Conservation (phyloP, 1,140 invertebrate genomes). For the Drosophila sturtevanti region DNA sequence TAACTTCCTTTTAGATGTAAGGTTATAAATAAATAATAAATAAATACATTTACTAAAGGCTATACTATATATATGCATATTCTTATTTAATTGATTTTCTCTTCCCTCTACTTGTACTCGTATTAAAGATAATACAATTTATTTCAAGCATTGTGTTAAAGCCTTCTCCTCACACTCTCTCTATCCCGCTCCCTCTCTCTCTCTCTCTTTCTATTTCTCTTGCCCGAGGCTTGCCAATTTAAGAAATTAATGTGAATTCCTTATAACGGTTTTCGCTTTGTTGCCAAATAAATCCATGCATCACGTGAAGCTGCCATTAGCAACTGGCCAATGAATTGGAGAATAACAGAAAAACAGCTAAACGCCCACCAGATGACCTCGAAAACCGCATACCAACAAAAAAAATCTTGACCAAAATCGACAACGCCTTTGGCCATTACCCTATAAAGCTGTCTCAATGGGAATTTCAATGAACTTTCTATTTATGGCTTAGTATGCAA, state of each 20-base stretch:
- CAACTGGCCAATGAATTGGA: conserved; percentile 1
- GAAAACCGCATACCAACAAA: not conserved
- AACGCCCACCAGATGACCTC: conserved; percentile 43
- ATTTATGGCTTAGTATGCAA: not conserved
- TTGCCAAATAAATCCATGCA: conserved; percentile 64
- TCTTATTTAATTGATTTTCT: not conserved
- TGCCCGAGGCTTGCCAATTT: conserved; percentile 53
- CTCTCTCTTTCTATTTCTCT: too few relatives aligned
- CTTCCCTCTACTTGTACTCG: not conserved
- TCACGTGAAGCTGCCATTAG: conserved; percentile 27
- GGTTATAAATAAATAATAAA: not conserved
- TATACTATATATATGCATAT: not conserved
- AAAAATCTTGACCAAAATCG: not conserved
- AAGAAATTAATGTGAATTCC: conserved; percentile 72
- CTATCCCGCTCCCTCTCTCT: too few relatives aligned
- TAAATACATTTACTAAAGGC: not conserved
- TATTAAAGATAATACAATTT: too few relatives aligned
- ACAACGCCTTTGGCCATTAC: not conserved
- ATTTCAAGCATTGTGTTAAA: not conserved
- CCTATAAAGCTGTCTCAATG: not conserved
- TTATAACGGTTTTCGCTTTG: conserved; percentile 45
- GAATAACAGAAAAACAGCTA: not conserved
- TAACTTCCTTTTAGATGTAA: not conserved
- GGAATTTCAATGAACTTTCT: conserved; percentile 2
- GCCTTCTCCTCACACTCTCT: not conserved